These are phyloP conservation scores for Epinotia brunnichana DNA, from an alignment of 2,888 invertebrate genomes.

Conservation along the genomic window DNA sequence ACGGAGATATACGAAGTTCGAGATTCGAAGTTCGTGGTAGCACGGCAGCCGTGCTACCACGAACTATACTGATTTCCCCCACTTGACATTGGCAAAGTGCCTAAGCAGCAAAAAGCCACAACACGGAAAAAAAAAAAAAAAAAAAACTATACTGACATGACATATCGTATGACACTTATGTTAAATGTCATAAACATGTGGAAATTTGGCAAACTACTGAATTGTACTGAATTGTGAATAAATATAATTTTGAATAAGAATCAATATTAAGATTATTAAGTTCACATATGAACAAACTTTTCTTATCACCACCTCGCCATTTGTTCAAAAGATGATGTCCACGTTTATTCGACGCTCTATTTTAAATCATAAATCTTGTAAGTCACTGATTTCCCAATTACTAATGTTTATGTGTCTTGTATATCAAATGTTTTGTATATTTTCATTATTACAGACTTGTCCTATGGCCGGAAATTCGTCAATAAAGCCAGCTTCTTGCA, in stretches of 20 bases:
- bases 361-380: slow-evolving; percentile 49
- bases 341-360: slow-evolving; percentile 49
- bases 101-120: too few relatives aligned
- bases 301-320: background rate
- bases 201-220: background rate
- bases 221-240: background rate
- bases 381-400: slow-evolving; percentile 41
- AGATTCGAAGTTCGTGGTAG: too few relatives aligned
- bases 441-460: slow-evolving; percentile 39
- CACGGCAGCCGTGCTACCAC: too few relatives aligned
- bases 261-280: too few relatives aligned
- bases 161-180: too few relatives aligned
- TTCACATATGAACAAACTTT: background rate
- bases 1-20: too few relatives aligned
- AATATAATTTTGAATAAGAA: background rate
- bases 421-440: background rate
- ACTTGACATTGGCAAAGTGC: too few relatives aligned
- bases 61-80: too few relatives aligned
- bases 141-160: too few relatives aligned
- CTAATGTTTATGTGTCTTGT: background rate
- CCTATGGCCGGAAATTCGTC: slow-evolving; percentile 44
- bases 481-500: slow-evolving; percentile 44
- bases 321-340: slow-evolving; percentile 49
- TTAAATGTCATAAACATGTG: slow-evolving; percentile 9
- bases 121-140: too few relatives aligned